These are phyloP conservation scores for Actinernus sp. DNA, from an alignment of 92 coral and sea anemone species.

Conservation along the genomic window DNA sequence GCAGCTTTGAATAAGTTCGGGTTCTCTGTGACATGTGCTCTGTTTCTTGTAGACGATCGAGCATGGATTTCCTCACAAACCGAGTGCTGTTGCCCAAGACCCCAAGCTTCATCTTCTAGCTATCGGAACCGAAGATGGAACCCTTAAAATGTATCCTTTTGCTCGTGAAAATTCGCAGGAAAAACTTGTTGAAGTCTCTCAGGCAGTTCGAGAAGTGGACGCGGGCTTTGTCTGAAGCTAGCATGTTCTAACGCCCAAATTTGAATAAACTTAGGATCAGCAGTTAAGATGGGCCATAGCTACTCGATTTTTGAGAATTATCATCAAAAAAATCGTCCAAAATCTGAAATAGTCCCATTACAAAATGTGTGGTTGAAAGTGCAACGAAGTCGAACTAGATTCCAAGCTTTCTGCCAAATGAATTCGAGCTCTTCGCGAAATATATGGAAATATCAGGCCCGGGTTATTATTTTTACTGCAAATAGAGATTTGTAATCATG, in stretches of 20 bases:
- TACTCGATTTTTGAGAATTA: too few relatives aligned
- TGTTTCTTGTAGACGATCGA: slow-evolving; percentile 91
- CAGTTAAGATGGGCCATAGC: too few relatives aligned
- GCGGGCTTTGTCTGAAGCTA: slow-evolving; percentile 29
- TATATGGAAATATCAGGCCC: too few relatives aligned
- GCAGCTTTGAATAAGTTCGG: background rate
- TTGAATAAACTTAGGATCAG: slow-evolving; percentile 51
- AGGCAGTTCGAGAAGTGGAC: slow-evolving; percentile 29
- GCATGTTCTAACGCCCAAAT: slow-evolving; percentile 37
- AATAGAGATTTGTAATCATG: too few relatives aligned
- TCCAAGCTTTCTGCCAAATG: too few relatives aligned
- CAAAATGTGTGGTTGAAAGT: too few relatives aligned
- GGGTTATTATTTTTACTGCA: too few relatives aligned
- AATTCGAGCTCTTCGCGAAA: too few relatives aligned
- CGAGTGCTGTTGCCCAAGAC: slow-evolving; percentile 97
- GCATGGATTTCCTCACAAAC: slow-evolving; percentile 99
- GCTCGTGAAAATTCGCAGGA: background rate
- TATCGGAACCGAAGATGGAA: slow-evolving; percentile 92
- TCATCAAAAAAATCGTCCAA: too few relatives aligned
- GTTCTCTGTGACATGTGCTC: slow-evolving; percentile 82
- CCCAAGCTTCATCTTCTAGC: slow-evolving; percentile 82
- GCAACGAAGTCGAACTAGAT: too few relatives aligned
- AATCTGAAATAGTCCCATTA: too few relatives aligned
- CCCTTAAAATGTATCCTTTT: slow-evolving; percentile 95
- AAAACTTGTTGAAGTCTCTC: background rate